Evolutionary conservation across 2,113 vertebrate genomes (phyloP).

Genomic region (Mola mola): DNA sequence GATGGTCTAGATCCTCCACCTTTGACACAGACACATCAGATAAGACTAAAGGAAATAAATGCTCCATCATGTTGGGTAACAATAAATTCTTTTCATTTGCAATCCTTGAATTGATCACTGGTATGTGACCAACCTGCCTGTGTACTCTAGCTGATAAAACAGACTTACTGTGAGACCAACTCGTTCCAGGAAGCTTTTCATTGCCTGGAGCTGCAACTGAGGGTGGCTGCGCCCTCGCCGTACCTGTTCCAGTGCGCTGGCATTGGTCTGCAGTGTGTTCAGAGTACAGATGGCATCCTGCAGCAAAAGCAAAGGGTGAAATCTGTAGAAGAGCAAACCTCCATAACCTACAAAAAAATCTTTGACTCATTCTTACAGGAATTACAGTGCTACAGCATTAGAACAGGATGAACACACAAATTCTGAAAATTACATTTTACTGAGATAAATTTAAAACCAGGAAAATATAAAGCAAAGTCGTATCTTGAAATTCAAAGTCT

Average conservation of each 20-base stretch:
- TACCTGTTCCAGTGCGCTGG: conserved; percentile 87
- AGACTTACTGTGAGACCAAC: conserved; percentile 85
- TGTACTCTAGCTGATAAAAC: background rate
- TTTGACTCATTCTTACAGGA: too few relatives aligned
- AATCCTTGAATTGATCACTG: background rate
- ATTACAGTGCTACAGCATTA: too few relatives aligned
- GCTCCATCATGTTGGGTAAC: background rate
- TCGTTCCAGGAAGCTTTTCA: conserved; percentile 86
- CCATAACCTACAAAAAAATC: too few relatives aligned
- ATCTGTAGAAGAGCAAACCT: too few relatives aligned
- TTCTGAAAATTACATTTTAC: too few relatives aligned
- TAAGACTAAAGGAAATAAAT: background rate
- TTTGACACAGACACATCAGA: conserved; percentile 60
- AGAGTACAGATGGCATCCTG: conserved; percentile 93
- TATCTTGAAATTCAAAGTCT: too few relatives aligned
- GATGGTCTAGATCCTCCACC: conserved; percentile 89
- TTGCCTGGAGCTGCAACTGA: conserved; percentile 86
- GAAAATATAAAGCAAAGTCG: too few relatives aligned
- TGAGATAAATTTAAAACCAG: too few relatives aligned
- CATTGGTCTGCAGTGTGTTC: conserved; percentile 95
- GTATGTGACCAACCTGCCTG: background rate
- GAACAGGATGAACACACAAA: too few relatives aligned
- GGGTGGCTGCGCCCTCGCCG: conserved; percentile 83
- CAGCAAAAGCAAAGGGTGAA: background rate
- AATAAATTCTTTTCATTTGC: background rate